Evolutionary conservation across 2,797 vertebrate genomes (phyloP).

Genomic region (Clarias fuscus): DNA sequence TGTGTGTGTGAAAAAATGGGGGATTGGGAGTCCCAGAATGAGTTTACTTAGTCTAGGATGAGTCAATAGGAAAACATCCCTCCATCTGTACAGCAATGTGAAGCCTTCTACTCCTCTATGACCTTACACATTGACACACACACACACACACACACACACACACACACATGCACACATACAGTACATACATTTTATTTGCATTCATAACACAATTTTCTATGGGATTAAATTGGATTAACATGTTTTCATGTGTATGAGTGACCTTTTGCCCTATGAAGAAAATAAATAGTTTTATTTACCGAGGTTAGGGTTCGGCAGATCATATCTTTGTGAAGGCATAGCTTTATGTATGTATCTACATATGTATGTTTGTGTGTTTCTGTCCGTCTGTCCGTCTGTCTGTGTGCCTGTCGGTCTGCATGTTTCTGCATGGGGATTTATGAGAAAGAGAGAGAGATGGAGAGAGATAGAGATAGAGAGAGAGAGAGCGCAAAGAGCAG

Average conservation of each 20-base stretch:
- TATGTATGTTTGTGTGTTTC: neutral
- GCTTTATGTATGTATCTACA: conserved; percentile 3
- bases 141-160: conserved; percentile 13
- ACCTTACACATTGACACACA: conserved; percentile 39
- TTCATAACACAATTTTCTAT: conserved; percentile 17
- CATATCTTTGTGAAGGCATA: conserved; percentile 11
- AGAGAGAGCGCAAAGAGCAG: too few species aligned
- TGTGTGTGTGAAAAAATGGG: conserved; percentile 47
- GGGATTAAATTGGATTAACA: neutral
- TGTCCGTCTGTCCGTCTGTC: too few species aligned
- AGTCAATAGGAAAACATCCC: conserved; percentile 74
- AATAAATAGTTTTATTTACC: neutral
- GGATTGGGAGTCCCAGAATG: conserved; percentile 64
- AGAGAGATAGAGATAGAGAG: too few species aligned
- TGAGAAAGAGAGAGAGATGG: too few species aligned
- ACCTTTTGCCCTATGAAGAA: neutral
- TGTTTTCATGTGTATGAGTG: conserved; percentile 17
- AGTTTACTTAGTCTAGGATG: conserved; percentile 64
- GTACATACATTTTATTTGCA: conserved; percentile 21
- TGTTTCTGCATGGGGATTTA: too few species aligned
- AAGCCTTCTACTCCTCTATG: conserved; percentile 51
- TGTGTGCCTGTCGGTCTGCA: too few species aligned
- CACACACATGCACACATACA: conserved; percentile 13
- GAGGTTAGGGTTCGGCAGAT: neutral
- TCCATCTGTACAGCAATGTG: conserved; percentile 33